Evolutionary conservation across 2,888 invertebrate genomes (phyloP).

Genomic region (Aelia acuminata): DNA sequence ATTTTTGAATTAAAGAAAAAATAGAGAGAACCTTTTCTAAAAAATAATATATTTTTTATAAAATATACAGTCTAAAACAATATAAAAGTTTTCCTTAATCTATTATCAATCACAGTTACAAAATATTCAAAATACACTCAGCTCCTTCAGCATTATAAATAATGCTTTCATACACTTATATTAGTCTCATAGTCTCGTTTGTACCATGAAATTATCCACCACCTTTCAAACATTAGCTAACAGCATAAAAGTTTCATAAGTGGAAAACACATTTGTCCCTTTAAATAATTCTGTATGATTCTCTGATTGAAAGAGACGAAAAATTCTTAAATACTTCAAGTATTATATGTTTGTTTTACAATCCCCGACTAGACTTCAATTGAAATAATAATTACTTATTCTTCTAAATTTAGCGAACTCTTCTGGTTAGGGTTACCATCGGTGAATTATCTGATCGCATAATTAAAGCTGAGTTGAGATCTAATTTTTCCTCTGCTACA

Average conservation of each 20-base stretch:
- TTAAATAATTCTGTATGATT: background rate
- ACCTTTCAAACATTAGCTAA: background rate
- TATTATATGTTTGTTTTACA: background rate
- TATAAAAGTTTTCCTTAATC: background rate
- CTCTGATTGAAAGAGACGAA: background rate
- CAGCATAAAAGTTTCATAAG: background rate
- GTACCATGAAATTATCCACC: background rate
- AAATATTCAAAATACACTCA: background rate
- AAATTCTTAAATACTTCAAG: background rate
- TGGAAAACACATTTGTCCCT: background rate
- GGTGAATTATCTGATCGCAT: slow-evolving; percentile 42
- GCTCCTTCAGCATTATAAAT: background rate
- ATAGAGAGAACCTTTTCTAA: background rate
- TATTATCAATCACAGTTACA: background rate
- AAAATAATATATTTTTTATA: background rate
- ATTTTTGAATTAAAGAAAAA: background rate
- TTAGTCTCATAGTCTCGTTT: background rate
- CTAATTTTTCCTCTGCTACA: slow-evolving; percentile 16
- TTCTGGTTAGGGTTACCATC: slow-evolving; percentile 10
- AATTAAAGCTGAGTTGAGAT: slow-evolving; percentile 26
- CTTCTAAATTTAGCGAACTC: background rate
- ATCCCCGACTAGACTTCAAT: background rate
- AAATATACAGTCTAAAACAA: background rate
- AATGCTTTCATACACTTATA: background rate
- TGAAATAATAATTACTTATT: background rate